Percentiles rank a stretch among this genome's conserved stretches.
phyloP scores from a whole-genome alignment of 1,140 invertebrate species.

The Sminthurides bifidus region DNA sequence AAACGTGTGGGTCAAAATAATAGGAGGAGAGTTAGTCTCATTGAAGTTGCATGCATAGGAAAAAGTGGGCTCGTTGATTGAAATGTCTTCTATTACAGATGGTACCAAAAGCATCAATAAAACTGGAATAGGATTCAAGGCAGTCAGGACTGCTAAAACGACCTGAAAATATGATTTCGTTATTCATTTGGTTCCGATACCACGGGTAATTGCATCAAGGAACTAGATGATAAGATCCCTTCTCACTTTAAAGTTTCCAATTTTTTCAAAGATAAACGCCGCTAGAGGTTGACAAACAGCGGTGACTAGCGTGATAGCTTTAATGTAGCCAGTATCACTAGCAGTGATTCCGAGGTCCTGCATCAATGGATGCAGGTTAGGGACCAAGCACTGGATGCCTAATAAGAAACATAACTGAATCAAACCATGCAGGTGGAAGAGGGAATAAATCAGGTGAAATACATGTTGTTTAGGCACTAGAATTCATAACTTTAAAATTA shows the following conservation, averaged over 20 bases:
- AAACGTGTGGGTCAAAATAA: too few relatives aligned
- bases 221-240: not conserved
- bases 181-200: not conserved
- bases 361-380: too few relatives aligned
- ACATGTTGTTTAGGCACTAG: too few relatives aligned
- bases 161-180: not conserved
- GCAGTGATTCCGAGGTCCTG: too few relatives aligned
- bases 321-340: too few relatives aligned
- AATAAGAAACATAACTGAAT: too few relatives aligned
- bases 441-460: too few relatives aligned
- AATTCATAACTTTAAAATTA: too few relatives aligned
- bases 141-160: not conserved
- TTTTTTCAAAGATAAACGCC: constrained; percentile 60
- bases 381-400: too few relatives aligned
- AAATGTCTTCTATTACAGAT: not conserved
- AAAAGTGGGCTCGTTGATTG: not conserved
- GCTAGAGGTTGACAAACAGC: constrained; percentile 65
- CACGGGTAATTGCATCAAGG: not conserved
- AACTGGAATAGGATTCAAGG: not conserved
- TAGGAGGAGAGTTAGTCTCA: too few relatives aligned
- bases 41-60: too few relatives aligned
- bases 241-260: constrained; percentile 62
- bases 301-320: constrained; percentile 60
- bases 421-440: too few relatives aligned
- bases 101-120: not conserved